Evolutionary conservation across 2,113 vertebrate species (phyloP).

Genomic region (Myotis brandtii): DNA sequence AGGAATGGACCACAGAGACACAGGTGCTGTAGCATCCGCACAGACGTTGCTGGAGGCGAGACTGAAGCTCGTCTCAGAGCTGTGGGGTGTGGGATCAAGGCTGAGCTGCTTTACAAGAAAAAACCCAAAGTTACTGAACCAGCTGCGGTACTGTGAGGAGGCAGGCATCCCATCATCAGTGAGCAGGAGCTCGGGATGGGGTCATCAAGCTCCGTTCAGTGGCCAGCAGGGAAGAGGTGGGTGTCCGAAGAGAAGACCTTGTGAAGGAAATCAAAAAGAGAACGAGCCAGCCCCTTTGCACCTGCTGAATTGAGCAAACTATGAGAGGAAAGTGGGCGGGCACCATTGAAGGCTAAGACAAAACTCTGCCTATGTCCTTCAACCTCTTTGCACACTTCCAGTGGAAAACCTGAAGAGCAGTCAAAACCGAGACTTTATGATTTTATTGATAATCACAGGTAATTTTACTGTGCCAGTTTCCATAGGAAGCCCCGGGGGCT

Average conservation of each 20-base stretch:
- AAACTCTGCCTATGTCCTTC: slow-evolving; percentile 33
- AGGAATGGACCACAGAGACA: slow-evolving; percentile 95
- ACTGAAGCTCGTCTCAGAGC: slow-evolving; percentile 91
- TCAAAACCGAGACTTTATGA: slow-evolving; percentile 47
- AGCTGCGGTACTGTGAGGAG: slow-evolving; percentile 97
- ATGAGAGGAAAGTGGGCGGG: not conserved
- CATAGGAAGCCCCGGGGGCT: not conserved
- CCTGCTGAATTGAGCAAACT: not conserved
- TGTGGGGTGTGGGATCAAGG: slow-evolving; percentile 97
- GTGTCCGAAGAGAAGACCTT: slow-evolving; percentile 89
- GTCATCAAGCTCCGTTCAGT: slow-evolving; percentile 94
- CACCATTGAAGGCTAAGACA: slow-evolving; percentile 12
- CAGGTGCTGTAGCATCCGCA: slow-evolving; percentile 95
- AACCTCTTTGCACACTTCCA: not conserved
- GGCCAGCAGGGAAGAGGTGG: slow-evolving; percentile 93
- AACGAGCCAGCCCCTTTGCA: slow-evolving; percentile 76
- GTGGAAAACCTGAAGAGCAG: slow-evolving; percentile 19
- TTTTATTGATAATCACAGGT: slow-evolving; percentile 52
- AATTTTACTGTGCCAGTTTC: slow-evolving; percentile 1
- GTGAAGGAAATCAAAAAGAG: slow-evolving; percentile 91
- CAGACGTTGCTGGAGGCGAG: slow-evolving; percentile 97
- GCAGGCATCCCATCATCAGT: slow-evolving; percentile 95
- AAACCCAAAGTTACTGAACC: slow-evolving; percentile 96
- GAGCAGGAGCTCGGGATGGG: slow-evolving; percentile 96
- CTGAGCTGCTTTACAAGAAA: slow-evolving; percentile 96